Evolutionary conservation across 2,888 invertebrate species (phyloP).

Genomic region (Galerucella nymphaeae): DNA sequence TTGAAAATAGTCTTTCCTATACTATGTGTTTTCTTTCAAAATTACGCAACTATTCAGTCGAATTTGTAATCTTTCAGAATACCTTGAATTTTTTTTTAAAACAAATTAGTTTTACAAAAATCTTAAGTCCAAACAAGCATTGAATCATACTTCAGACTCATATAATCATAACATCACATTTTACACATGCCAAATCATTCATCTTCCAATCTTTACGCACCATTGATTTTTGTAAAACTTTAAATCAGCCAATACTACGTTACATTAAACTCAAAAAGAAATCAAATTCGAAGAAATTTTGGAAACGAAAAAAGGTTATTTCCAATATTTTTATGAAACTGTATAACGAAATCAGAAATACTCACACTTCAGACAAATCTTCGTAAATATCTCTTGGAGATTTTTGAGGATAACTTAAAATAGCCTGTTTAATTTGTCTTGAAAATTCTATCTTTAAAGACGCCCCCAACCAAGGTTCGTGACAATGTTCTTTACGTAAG

Average conservation of each 20-base stretch:
- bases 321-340: too few species aligned
- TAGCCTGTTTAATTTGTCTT: slow-evolving; percentile 49
- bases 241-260: neutral
- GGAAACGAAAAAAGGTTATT: neutral
- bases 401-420: slow-evolving; percentile 42
- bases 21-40: neutral
- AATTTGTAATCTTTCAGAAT: neutral
- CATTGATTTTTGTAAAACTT: neutral
- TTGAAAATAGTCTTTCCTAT: too few species aligned
- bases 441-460: slow-evolving; percentile 53
- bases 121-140: neutral
- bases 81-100: too few species aligned
- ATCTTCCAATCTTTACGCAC: neutral
- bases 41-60: too few species aligned
- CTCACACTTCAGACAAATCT: slow-evolving; percentile 48
- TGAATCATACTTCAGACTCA: neutral
- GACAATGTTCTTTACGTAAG: slow-evolving; percentile 51
- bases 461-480: slow-evolving; percentile 49
- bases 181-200: neutral
- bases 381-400: slow-evolving; percentile 48
- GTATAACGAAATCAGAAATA: slow-evolving; percentile 22
- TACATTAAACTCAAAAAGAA: neutral
- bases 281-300: neutral
- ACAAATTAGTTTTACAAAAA: neutral
- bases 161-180: neutral